Evolutionary conservation across 2,888 invertebrate genomes (phyloP).

Genomic region (Catocala nupta): DNA sequence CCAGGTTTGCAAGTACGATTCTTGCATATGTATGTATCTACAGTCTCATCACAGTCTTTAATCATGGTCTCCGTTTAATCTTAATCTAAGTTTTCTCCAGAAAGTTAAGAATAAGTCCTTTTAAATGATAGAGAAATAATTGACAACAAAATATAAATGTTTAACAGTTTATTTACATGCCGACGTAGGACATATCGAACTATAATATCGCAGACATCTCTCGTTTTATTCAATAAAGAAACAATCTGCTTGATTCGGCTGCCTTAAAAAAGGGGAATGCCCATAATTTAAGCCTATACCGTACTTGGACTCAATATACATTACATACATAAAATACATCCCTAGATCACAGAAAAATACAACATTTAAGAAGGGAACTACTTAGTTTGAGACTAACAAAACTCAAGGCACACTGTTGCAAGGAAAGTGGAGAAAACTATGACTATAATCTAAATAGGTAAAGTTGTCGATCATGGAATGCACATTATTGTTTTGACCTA

Average conservation of each 20-base stretch:
- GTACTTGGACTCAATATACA: constrained; percentile 39
- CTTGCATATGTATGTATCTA: no score
- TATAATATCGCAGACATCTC: constrained; percentile 7
- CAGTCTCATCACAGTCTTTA: no score
- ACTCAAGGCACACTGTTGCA: constrained; percentile 53
- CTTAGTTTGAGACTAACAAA: constrained; percentile 42
- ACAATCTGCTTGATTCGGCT: background rate
- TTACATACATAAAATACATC: constrained; percentile 58
- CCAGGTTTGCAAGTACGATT: no score
- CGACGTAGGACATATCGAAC: constrained; percentile 43
- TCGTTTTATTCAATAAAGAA: constrained; percentile 1
- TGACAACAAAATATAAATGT: constrained; percentile 21
- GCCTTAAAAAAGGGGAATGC: background rate
- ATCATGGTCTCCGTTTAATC: no score
- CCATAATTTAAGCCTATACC: constrained; percentile 39
- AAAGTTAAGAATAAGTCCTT: no score
- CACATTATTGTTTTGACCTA: no score
- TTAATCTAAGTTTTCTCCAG: no score
- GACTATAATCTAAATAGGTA: background rate
- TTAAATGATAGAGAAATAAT: no score
- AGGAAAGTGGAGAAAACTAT: constrained; percentile 32
- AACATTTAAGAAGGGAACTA: constrained; percentile 46
- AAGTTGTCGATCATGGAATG: no score
- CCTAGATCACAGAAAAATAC: constrained; percentile 78
- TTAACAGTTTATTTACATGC: constrained; percentile 65